A percentile compares a stretch with the other conserved stretches of the same genome.
Evolutionary conservation across 2,797 vertebrate species (phyloP).

Genomic region (Schizopygopsis pylzovi): DNA sequence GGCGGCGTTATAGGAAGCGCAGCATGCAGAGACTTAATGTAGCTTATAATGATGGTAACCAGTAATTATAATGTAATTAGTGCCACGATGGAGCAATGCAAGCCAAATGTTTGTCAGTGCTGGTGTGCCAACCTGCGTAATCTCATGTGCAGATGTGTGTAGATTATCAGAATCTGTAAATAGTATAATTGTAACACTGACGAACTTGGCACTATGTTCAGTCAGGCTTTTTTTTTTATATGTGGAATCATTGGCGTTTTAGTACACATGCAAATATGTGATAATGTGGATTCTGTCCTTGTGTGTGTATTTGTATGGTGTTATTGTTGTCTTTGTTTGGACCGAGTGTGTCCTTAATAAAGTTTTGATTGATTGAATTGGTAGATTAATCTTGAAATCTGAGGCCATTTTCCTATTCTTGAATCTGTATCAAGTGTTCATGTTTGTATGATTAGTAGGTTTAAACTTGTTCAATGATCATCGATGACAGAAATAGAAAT

Average conservation of each 20-base stretch:
- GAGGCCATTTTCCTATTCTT: not conserved
- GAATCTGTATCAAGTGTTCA: not conserved
- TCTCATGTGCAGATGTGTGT: not conserved
- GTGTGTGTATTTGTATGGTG: too few relatives aligned
- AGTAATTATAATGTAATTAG: not conserved
- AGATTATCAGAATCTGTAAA: not conserved
- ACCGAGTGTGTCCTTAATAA: too few relatives aligned
- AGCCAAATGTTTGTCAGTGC: not conserved
- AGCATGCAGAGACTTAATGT: not conserved
- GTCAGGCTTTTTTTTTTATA: not conserved
- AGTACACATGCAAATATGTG: not conserved
- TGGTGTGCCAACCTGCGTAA: not conserved
- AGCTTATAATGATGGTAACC: not conserved
- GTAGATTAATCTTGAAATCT: too few relatives aligned
- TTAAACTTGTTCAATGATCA: slow-evolving; percentile 12
- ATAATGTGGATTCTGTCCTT: not conserved
- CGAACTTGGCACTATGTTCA: not conserved
- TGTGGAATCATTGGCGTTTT: not conserved
- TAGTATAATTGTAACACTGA: too few relatives aligned
- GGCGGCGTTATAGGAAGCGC: not conserved
- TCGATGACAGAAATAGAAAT: slow-evolving; percentile 12
- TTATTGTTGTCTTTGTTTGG: too few relatives aligned
- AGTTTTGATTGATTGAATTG: too few relatives aligned
- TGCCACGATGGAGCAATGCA: not conserved
- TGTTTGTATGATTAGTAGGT: not conserved